Evolutionary conservation across 2,797 vertebrate genomes (phyloP).

Genomic region (Onychomys leucogaster): DNA sequence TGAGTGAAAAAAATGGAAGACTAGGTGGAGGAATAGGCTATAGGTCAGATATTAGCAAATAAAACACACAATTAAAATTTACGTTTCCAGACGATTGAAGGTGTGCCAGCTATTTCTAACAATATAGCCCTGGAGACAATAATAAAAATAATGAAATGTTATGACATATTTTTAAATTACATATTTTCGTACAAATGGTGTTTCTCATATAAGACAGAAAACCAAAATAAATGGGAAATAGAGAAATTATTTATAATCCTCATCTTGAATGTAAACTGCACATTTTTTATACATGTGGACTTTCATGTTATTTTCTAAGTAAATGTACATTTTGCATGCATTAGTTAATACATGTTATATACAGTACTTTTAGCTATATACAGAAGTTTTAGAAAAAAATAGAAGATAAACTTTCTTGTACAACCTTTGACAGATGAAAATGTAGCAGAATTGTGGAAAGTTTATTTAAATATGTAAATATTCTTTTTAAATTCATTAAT

Average conservation of each 20-base stretch:
- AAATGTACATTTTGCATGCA: background rate
- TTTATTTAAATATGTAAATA: background rate
- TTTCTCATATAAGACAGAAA: background rate
- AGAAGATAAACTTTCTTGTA: background rate
- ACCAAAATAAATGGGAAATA: background rate
- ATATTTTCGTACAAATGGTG: background rate
- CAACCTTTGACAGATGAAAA: background rate
- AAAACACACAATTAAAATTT: background rate
- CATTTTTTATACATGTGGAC: background rate
- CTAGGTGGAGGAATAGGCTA: background rate
- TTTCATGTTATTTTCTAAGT: background rate
- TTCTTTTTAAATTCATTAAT: too few species aligned
- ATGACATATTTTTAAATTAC: slow-evolving; percentile 9
- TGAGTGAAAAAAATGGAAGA: slow-evolving; percentile 2
- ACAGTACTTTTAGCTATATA: background rate
- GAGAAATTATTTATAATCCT: background rate
- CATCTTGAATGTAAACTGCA: background rate
- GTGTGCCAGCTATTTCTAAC: slow-evolving; percentile 11
- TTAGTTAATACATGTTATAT: background rate
- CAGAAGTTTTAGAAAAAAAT: background rate
- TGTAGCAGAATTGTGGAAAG: background rate
- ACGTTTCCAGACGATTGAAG: slow-evolving; percentile 34
- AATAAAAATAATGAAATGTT: background rate
- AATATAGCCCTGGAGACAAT: background rate
- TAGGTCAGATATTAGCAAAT: background rate